Evolutionary conservation across 2,888 invertebrate genomes (phyloP).

Genomic region (Cryptosula pallasiana): DNA sequence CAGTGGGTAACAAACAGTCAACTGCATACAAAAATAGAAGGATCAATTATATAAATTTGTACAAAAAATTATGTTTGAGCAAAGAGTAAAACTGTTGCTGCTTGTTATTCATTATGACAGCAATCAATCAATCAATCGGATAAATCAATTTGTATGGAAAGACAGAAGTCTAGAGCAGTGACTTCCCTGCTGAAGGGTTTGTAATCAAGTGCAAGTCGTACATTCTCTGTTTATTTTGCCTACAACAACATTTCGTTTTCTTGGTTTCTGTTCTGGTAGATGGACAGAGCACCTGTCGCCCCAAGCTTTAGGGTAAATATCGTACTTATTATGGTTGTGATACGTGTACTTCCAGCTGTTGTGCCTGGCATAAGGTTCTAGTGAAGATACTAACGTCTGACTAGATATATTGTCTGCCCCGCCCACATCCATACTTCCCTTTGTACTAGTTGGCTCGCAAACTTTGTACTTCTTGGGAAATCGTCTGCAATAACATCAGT

Average conservation of each 20-base stretch:
- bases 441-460: slow-evolving; percentile 32
- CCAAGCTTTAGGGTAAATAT: slow-evolving; percentile 22
- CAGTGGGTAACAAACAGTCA: too few species aligned
- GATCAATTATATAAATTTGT: too few species aligned
- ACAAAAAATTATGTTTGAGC: too few species aligned
- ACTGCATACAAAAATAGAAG: too few species aligned
- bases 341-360: slow-evolving; percentile 46
- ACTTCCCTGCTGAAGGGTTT: too few species aligned
- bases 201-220: not conserved
- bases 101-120: too few species aligned
- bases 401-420: slow-evolving; percentile 30
- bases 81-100: too few species aligned
- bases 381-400: slow-evolving; percentile 41
- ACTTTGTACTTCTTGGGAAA: slow-evolving; percentile 35
- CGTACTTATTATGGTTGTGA: slow-evolving; percentile 33
- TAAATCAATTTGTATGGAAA: too few species aligned
- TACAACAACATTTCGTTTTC: not conserved
- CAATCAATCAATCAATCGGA: too few species aligned
- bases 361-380: slow-evolving; percentile 41
- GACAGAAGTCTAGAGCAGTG: too few species aligned
- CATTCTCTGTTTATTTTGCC: not conserved
- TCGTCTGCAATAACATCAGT: slow-evolving; percentile 27
- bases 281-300: slow-evolving; percentile 16
- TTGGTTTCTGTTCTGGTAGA: not conserved
- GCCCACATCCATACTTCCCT: slow-evolving; percentile 26